A percentile compares a stretch with the other conserved stretches of the same genome.
Evolutionary conservation across 2,113 vertebrate genomes (phyloP).

Genomic region (Bothrops jararaca): DNA sequence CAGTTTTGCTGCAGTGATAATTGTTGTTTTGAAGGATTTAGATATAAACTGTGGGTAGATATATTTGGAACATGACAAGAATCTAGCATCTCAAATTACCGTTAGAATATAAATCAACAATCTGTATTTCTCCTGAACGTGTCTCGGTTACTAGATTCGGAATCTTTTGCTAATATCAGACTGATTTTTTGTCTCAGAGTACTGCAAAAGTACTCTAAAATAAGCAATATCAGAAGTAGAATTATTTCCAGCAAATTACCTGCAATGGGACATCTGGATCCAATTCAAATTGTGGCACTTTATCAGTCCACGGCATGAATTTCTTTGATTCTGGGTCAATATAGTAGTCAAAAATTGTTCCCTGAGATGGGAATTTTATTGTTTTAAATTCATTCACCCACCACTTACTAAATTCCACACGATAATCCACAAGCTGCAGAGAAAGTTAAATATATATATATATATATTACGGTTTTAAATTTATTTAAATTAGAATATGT

Average conservation of each 20-base stretch:
- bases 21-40: not conserved
- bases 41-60: not conserved
- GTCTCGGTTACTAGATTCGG: not conserved
- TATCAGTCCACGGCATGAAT: constrained; percentile 72
- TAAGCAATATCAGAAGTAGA: accelerated
- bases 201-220: not conserved
- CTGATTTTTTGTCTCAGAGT: not conserved
- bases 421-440: constrained; percentile 71
- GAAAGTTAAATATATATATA: not conserved
- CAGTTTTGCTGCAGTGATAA: not conserved
- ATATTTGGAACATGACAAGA: not conserved
- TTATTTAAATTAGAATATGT: not conserved
- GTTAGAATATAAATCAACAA: not conserved
- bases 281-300: constrained; percentile 68
- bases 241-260: constrained; percentile 45
- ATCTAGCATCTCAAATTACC: not conserved
- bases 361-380: constrained; percentile 74
- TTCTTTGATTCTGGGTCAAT: constrained; percentile 65
- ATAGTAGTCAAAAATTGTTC: constrained; percentile 78
- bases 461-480: not conserved
- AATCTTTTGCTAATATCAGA: accelerated
- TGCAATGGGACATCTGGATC: constrained; percentile 70
- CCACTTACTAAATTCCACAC: constrained; percentile 77
- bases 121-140: not conserved
- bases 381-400: constrained; percentile 75